phyloP scores from a whole-genome alignment of 2,888 invertebrate species.

The Lithosia quadra region DNA sequence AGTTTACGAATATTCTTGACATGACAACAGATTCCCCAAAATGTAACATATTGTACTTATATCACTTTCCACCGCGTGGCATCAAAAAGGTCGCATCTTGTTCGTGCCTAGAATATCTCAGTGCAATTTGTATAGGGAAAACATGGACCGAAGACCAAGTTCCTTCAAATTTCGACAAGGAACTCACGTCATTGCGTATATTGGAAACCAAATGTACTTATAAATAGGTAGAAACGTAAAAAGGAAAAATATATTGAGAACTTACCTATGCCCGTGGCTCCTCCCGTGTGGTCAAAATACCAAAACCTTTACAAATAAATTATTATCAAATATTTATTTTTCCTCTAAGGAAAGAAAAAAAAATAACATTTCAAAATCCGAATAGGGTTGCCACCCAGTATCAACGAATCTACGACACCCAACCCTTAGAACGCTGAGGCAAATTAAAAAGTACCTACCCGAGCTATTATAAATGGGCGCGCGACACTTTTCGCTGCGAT shows the following conservation, averaged over 20 bases:
- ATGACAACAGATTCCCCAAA: neutral
- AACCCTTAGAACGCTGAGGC: slow-evolving; percentile 65
- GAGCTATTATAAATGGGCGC: slow-evolving; percentile 62
- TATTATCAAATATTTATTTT: too few relatives aligned
- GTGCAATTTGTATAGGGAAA: slow-evolving; percentile 66
- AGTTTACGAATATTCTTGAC: neutral
- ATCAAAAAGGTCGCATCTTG: slow-evolving; percentile 56
- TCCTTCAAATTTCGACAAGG: slow-evolving; percentile 32
- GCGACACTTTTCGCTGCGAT: slow-evolving; percentile 66
- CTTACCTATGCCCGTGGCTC: too few relatives aligned
- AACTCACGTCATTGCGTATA: slow-evolving; percentile 38
- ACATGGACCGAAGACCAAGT: slow-evolving; percentile 45
- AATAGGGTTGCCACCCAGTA: slow-evolving; percentile 37
- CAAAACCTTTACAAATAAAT: too few relatives aligned
- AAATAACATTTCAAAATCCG: slow-evolving; percentile 19
- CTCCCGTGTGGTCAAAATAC: too few relatives aligned
- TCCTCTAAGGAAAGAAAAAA: neutral
- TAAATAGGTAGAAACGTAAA: neutral
- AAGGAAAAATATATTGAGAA: too few relatives aligned
- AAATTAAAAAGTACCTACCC: slow-evolving; percentile 74
- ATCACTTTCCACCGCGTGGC: slow-evolving; percentile 27
- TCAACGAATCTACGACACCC: slow-evolving; percentile 52
- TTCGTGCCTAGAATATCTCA: slow-evolving; percentile 65
- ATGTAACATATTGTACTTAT: slow-evolving; percentile 29
- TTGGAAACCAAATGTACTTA: slow-evolving; percentile 30